Percentiles rank a stretch among this genome's conserved stretches.
Conservation (phyloP, 2,797 vertebrate species). For the Sebastes trivittatus region DNA sequence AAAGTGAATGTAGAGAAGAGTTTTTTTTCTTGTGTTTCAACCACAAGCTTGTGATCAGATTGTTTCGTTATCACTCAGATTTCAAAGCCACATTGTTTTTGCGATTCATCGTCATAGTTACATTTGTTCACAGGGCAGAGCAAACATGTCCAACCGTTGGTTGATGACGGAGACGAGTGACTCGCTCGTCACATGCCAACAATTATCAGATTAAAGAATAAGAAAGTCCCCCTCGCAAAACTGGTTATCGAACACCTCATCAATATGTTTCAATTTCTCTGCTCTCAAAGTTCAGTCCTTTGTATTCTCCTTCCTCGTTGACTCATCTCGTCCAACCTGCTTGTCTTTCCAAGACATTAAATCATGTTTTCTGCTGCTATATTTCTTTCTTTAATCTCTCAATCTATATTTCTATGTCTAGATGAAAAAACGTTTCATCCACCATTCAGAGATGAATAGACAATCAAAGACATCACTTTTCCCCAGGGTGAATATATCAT, state of each 20-base stretch:
- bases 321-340: not conserved
- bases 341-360: not conserved
- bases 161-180: not conserved
- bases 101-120: not conserved
- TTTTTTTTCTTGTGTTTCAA: not conserved
- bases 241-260: not conserved
- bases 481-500: not conserved
- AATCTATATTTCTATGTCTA: not conserved
- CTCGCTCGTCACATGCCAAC: not conserved
- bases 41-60: not conserved
- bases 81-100: not conserved
- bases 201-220: not conserved
- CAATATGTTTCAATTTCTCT: not conserved
- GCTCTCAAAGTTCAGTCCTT: not conserved
- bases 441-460: not conserved
- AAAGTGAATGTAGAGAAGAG: not conserved
- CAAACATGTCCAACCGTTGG: not conserved
- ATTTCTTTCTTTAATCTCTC: not conserved
- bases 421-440: not conserved
- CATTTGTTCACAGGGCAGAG: not conserved
- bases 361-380: not conserved
- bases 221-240: not conserved
- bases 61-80: constrained; percentile 21
- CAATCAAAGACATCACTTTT: not conserved
- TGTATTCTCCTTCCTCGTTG: not conserved